These are phyloP conservation scores for Erpobdella octoculata DNA, from an alignment of 2,888 invertebrate genomes.

Conservation along the genomic window DNA sequence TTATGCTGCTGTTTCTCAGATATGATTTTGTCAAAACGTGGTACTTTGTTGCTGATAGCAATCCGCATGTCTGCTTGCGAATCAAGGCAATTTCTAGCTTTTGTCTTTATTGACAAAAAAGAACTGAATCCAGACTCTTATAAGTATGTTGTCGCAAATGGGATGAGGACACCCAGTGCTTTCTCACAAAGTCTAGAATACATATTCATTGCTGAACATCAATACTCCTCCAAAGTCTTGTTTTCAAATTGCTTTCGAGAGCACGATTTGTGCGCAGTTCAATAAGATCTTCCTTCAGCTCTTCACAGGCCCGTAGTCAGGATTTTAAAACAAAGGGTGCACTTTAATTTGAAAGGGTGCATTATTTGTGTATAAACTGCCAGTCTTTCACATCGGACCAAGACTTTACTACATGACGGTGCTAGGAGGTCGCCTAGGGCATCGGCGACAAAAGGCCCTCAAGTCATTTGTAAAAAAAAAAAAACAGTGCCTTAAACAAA, in stretches of 20 bases:
- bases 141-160: not conserved
- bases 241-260: not conserved
- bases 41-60: not conserved
- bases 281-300: not conserved
- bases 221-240: not conserved
- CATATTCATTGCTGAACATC: not conserved
- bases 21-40: not conserved
- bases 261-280: not conserved
- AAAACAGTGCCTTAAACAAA: no score
- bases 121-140: not conserved
- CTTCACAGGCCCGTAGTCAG: no score
- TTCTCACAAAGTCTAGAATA: not conserved
- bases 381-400: no score
- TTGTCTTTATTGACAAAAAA: no score
- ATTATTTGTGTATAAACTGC: no score
- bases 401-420: no score
- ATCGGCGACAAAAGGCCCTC: no score
- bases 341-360: no score
- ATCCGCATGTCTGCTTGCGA: not conserved
- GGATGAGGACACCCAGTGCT: not conserved
- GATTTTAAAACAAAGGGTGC: no score
- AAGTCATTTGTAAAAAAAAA: no score
- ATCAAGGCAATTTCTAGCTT: not conserved
- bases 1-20: not conserved
- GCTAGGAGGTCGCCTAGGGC: no score